Percentiles rank a stretch among this genome's conserved stretches.
phyloP scores from a whole-genome alignment of 2,888 invertebrate genomes.

The Siphlonurus alternatus region DNA sequence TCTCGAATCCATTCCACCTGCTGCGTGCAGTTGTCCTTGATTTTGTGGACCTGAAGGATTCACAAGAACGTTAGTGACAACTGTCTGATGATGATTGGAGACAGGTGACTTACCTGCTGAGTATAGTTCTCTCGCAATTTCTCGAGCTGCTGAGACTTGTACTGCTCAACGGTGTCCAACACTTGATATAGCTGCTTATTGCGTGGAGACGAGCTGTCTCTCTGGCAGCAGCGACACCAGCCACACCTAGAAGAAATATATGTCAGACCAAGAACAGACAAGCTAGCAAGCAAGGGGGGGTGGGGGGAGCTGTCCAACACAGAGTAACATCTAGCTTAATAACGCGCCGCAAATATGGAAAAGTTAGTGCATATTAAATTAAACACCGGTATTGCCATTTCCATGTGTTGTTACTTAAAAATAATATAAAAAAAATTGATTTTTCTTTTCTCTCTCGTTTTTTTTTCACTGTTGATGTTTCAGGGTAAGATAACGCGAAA shows the following conservation, averaged over 20 bases:
- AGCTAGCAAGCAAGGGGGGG: too few relatives aligned
- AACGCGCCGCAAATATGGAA: too few relatives aligned
- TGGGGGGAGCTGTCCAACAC: too few relatives aligned
- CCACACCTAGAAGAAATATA: conserved; percentile 41
- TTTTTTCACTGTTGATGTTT: too few relatives aligned
- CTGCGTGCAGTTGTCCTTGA: conserved; percentile 83
- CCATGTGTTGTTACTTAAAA: too few relatives aligned
- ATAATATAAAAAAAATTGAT: too few relatives aligned
- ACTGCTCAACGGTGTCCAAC: conserved; percentile 78
- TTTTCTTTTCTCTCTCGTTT: too few relatives aligned
- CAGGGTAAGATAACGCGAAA: too few relatives aligned
- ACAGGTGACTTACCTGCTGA: conserved; percentile 45
- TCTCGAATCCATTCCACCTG: conserved; percentile 89
- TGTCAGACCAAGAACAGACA: not conserved
- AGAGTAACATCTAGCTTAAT: too few relatives aligned
- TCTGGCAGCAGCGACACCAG: conserved; percentile 53
- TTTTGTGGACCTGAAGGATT: conserved; percentile 66
- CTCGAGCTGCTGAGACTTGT: conserved; percentile 78
- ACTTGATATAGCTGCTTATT: conserved; percentile 72
- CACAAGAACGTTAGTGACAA: conserved; percentile 10
- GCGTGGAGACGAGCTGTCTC: conserved; percentile 44
- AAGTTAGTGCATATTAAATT: too few relatives aligned
- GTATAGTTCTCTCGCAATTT: conserved; percentile 81
- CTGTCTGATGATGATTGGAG: too few relatives aligned
- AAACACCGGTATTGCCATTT: too few relatives aligned